These are phyloP conservation scores for Alosa sapidissima DNA, from an alignment of 2,797 vertebrate species.

Conservation along the genomic window DNA sequence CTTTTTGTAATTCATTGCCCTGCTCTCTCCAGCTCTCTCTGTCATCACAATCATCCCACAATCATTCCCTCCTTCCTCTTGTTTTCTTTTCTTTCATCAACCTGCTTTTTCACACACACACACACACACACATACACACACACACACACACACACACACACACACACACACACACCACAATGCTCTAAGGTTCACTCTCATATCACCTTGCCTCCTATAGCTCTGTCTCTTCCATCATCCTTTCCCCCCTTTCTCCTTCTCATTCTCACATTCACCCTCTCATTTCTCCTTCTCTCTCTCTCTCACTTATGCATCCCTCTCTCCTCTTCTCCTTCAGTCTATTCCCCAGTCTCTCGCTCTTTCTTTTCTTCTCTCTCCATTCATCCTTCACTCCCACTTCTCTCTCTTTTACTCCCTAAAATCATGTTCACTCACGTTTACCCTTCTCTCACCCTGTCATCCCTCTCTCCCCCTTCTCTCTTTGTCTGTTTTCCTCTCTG, in stretches of 20 bases:
- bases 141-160: background rate
- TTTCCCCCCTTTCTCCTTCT: slow-evolving; percentile 58
- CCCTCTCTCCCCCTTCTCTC: background rate
- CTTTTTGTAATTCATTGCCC: slow-evolving; percentile 2
- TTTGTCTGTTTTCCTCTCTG: slow-evolving; percentile 54
- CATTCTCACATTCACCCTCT: slow-evolving; percentile 47
- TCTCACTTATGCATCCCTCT: background rate
- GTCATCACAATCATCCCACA: background rate
- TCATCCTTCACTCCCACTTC: background rate
- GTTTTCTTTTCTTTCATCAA: background rate
- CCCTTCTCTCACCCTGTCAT: background rate
- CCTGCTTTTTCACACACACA: background rate
- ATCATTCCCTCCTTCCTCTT: background rate
- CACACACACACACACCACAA: background rate
- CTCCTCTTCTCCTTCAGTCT: slow-evolving; percentile 16
- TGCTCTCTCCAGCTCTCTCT: background rate
- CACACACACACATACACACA: background rate
- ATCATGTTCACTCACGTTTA: slow-evolving; percentile 32
- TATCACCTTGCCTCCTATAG: background rate
- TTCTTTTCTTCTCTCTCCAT: background rate
- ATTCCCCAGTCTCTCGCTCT: slow-evolving; percentile 25
- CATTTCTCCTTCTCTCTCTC: slow-evolving; percentile 56
- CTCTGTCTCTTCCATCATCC: background rate
- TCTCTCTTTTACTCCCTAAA: background rate
- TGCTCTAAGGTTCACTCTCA: background rate